phyloP scores from a whole-genome alignment of 2,797 vertebrate species.

The Myotis daubentonii region DNA sequence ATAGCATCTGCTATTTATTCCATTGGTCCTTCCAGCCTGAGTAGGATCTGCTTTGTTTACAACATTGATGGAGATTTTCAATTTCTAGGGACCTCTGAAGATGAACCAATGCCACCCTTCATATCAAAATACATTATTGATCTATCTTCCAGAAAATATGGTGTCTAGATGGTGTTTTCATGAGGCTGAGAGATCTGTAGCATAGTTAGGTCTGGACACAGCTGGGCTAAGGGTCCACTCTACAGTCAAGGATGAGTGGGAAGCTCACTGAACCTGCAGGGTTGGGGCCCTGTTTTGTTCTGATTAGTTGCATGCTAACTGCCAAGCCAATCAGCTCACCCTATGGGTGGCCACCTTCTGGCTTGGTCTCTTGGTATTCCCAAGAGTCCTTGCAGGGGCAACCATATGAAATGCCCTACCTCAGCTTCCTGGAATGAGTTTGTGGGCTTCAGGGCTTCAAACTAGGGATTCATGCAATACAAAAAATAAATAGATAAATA shows the following conservation, averaged over 20 bases:
- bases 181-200: not conserved
- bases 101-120: not conserved
- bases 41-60: slow-evolving; percentile 68
- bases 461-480: not conserved
- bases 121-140: not conserved
- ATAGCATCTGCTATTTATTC: slow-evolving; percentile 73
- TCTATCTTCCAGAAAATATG: not conserved
- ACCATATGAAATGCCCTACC: not conserved
- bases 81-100: slow-evolving; percentile 32
- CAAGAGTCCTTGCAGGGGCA: not conserved
- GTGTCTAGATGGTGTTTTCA: not conserved
- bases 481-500: not conserved
- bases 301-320: not conserved
- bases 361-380: not conserved
- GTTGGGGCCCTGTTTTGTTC: not conserved
- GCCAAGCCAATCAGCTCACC: not conserved
- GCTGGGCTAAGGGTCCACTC: not conserved
- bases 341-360: not conserved
- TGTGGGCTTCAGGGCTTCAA: not conserved
- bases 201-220: not conserved
- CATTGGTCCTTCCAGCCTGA: slow-evolving; percentile 76
- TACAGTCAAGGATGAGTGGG: not conserved
- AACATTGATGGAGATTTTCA: slow-evolving; percentile 68
- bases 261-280: not conserved
- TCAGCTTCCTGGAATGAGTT: not conserved